Base-by-base conservation (phyloP, 2,888 invertebrate genomes). In the Prosapia bicincta region DNA sequence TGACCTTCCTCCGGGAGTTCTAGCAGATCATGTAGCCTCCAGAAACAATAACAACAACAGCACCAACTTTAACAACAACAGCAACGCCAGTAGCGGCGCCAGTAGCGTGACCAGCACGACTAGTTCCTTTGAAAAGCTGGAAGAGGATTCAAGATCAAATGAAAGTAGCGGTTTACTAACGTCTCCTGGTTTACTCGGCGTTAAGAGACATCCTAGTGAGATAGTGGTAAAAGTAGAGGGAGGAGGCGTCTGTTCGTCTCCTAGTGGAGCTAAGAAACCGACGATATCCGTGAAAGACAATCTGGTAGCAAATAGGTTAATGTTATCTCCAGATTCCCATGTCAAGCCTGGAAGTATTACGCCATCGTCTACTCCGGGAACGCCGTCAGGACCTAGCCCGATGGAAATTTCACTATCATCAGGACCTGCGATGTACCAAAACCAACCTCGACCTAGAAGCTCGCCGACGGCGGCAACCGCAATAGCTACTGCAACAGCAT, bases 131-230 rank as follows among this genome's bases (percentile, higher is more conserved):
- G 93, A 93, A 81, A 93, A 92, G 83, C 87, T 89, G 79, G 91
- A 90, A 24, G 93, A 92, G 77, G 93, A 93, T 83, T 93, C 92
- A 3, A 86, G 91, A 79, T 92, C 91, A 26, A 91, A 91, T 80
- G 91, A 92, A 78, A 89, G 90, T 0, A 87, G 89, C 79, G 87
- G 87, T 77, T 85, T 87, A n/a, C 85, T 89, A 24, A 85, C 88
- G 71, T 88, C 85, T 81, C 89, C 84, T 80, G 78, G 78, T 1
- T 30, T 79, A 43, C 38, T 80, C n/a, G 75, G 78, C 1, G 70
- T 72, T 9, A 79, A 79, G 69, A 76, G 78, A 43, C 77, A 77
- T 43, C 74, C 74, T 54, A 75, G 69, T 15, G 79, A 79, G n/a
- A 78, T 80, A 0, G 78, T 79, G 6, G 80, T 80, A 28, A 80